A percentile compares a stretch with the other conserved stretches of the same genome.
These are phyloP conservation scores for Tauraco hartlaubi DNA, from an alignment of 2,797 vertebrate species.

Conservation along the genomic window DNA sequence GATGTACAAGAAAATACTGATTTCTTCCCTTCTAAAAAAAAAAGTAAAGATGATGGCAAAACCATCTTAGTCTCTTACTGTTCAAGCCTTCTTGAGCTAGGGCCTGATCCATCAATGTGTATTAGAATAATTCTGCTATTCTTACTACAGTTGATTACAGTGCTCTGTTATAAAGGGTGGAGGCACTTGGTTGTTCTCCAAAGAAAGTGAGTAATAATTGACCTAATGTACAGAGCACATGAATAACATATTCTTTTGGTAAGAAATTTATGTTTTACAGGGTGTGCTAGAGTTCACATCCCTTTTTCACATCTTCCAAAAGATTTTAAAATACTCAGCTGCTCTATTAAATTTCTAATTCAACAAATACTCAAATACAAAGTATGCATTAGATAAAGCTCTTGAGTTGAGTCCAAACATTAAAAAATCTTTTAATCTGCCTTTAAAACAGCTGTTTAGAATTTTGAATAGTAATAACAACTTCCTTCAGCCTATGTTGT, in stretches of 20 bases:
- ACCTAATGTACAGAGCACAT: slow-evolving; percentile 85
- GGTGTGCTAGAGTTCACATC: slow-evolving; percentile 80
- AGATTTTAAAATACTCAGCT: slow-evolving; percentile 81
- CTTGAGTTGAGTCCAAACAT: slow-evolving; percentile 59
- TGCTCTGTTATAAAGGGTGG: slow-evolving; percentile 79
- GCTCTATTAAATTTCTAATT: slow-evolving; percentile 77
- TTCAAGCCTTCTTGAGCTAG: slow-evolving; percentile 34
- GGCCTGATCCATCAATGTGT: slow-evolving; percentile 26
- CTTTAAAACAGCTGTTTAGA: slow-evolving; percentile 69
- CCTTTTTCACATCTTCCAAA: slow-evolving; percentile 81
- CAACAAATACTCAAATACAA: slow-evolving; percentile 73
- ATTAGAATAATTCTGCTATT: slow-evolving; percentile 65
- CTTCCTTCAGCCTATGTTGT: slow-evolving; percentile 45
- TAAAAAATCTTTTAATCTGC: slow-evolving; percentile 71
- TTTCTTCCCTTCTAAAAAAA: slow-evolving; percentile 7
- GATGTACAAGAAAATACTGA: slow-evolving; percentile 47
- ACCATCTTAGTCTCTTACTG: slow-evolving; percentile 42
- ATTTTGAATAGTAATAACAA: slow-evolving; percentile 66
- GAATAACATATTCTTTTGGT: slow-evolving; percentile 83
- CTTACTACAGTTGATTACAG: slow-evolving; percentile 75
- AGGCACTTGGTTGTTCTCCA: slow-evolving; percentile 80
- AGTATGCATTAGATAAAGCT: slow-evolving; percentile 68
- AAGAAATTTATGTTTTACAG: slow-evolving; percentile 79
- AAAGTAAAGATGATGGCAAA: slow-evolving; percentile 47
- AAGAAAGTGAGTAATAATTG: slow-evolving; percentile 86